These are phyloP conservation scores for Amia ocellicauda DNA, from an alignment of 2,113 vertebrate species.

Conservation along the genomic window DNA sequence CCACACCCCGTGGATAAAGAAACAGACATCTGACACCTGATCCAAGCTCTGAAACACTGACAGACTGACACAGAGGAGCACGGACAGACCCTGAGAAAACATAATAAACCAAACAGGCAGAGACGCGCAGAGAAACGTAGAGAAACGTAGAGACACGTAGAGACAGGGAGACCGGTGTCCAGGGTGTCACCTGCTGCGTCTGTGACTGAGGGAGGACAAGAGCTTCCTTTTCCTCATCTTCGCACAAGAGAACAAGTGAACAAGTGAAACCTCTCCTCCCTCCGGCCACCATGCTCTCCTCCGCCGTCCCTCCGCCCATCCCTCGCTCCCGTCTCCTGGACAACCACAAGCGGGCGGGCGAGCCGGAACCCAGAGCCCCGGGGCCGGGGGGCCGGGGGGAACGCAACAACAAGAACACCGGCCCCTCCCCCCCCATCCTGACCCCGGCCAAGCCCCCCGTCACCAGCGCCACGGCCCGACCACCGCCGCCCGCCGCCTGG, in stretches of 20 bases:
- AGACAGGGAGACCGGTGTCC: no score
- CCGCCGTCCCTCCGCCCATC: constrained; percentile 45
- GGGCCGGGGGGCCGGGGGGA: constrained; percentile 51
- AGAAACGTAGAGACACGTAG: no score
- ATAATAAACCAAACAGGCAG: no score
- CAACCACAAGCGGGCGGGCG: constrained; percentile 40
- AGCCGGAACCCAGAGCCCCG: constrained; percentile 45
- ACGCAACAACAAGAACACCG: constrained; percentile 68
- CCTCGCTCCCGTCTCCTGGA: constrained; percentile 57
- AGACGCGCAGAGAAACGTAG: no score
- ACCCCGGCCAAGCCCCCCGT: constrained; percentile 50
- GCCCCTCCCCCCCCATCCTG: no score
- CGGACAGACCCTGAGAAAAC: no score
- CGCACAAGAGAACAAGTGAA: no score
- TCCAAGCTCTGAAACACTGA: neutral
- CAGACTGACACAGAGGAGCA: no score
- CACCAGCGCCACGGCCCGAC: constrained; percentile 55
- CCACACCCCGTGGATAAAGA: no score
- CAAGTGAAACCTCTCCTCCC: constrained; percentile 34
- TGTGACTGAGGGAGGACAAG: constrained; percentile 51
- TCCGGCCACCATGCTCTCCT: constrained; percentile 60
- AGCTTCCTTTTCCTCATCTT: no score
- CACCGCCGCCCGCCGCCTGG: constrained; percentile 39
- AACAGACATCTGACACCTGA: no score
- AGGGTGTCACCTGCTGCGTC: no score